Percentiles rank a stretch among this genome's conserved stretches.
phyloP scores from a whole-genome alignment of 2,797 vertebrate species.

The Okamejei kenojei region DNA sequence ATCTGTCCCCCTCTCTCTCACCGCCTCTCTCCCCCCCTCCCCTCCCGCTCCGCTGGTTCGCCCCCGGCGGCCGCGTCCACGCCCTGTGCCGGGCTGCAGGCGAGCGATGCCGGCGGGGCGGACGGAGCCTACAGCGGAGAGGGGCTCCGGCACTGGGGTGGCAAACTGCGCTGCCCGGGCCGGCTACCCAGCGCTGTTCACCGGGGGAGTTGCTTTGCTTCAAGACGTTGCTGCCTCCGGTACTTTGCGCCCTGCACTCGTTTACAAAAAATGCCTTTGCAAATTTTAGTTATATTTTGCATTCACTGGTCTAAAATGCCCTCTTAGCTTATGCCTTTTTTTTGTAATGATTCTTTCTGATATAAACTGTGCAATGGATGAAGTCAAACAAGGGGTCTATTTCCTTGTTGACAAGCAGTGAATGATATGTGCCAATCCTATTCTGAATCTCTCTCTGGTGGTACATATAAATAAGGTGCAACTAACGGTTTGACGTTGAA shows the following conservation, averaged over 20 bases:
- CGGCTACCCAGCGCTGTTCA: not conserved
- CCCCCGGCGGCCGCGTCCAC: not conserved
- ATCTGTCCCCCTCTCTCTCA: not conserved
- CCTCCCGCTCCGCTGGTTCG: too few species aligned
- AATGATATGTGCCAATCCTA: not conserved
- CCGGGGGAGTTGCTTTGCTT: not conserved
- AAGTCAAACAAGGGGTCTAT: not conserved
- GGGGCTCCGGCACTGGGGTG: not conserved
- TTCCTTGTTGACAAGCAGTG: not conserved
- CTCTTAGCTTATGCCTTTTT: not conserved
- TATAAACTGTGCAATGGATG: not conserved
- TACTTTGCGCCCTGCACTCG: not conserved
- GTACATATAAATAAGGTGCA: not conserved
- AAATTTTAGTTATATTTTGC: not conserved
- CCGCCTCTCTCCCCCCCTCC: rapidly evolving
- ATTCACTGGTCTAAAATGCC: not conserved
- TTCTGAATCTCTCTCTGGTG: constrained; percentile 14
- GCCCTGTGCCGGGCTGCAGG: not conserved
- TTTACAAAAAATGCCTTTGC: not conserved
- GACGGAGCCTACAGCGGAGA: not conserved
- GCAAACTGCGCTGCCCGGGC: not conserved
- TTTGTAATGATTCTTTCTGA: not conserved
- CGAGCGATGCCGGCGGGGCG: not conserved
- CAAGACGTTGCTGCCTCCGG: not conserved
- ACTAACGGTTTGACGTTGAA: not conserved